Base-by-base conservation (phyloP, 30 jellyfish, hydroid and myxozoan species). In the Catostylus mosaicus region DNA sequence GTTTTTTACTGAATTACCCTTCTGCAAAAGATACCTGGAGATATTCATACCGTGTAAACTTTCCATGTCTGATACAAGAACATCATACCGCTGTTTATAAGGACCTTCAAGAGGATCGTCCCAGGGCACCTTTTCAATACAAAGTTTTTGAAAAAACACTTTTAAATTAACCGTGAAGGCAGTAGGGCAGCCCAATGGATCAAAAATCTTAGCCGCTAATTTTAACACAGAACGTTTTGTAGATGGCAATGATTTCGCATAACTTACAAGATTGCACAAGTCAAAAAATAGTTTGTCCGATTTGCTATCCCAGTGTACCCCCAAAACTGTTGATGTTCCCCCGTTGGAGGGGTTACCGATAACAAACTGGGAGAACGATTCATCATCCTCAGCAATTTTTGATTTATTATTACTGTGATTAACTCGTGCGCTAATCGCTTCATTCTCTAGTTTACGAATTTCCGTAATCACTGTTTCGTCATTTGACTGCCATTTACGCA, bases 131-230 rank as follows among this genome's bases (percentile, higher is more conserved):
- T 89, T 89, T 7, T 40, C 90, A 38, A 48, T 63, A 71, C 97
- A 89, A 63, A 82, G 68, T 36, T 63, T 81, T 67, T 89, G 91
- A 46, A 88, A 80, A 61, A 88, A 54, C 14, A 50, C 56, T 70
- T 81, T 88, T 24, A 88, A 27, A 37, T 78, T 77, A 78, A 78
- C 71, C 27, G 76, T 57, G 72, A 90, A 60, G 27, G 64, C 71
- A 75, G 67, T 61, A 5, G 76, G 33, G 27, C 76, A 78, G 69
- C 97, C 98, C 64, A 85, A 37, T 31, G 98, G 96, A 70, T 91
- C 98, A 64, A 87, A 91, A 23, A 90, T 54, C 36, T 87, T 83
- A 1, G 89, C 93, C n/a, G 97, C 92, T 10, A 84, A 18, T 63
- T 84, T 90, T 22, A 84, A 51, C 68, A 90, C 23, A 40, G 93